phyloP scores from a whole-genome alignment of 1,140 invertebrate genomes.

The Leguminivora glycinivorella region DNA sequence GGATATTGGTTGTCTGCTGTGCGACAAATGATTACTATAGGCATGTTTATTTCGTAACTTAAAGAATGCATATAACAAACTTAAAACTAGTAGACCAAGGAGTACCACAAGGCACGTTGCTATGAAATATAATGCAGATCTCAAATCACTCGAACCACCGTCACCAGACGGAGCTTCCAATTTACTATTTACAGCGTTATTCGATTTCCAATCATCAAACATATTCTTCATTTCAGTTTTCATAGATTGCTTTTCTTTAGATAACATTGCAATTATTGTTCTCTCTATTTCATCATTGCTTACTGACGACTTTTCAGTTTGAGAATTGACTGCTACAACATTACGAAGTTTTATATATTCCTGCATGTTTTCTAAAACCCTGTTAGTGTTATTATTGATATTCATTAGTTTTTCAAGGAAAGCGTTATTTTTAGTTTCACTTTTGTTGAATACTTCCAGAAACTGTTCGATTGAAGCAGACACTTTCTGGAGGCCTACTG shows the following conservation, averaged over 20 bases:
- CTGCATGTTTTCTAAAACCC: conserved; percentile 14
- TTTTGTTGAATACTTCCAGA: conserved; percentile 10
- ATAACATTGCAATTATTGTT: not conserved
- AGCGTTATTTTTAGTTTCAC: not conserved
- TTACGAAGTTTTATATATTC: not conserved
- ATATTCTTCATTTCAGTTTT: conserved; percentile 5
- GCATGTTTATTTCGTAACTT: not conserved
- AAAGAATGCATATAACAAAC: conserved; percentile 6
- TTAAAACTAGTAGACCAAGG: not conserved
- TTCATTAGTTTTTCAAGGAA: conserved; percentile 4
- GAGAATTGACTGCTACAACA: not conserved
- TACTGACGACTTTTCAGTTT: not conserved
- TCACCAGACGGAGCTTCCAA: not conserved
- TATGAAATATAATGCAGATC: conserved; percentile 16
- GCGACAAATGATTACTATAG: not conserved
- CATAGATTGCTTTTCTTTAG: conserved; percentile 7
- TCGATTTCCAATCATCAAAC: conserved; percentile 12
- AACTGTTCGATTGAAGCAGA: not conserved
- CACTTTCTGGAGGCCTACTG: not conserved
- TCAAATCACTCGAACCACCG: not conserved
- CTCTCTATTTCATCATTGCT: conserved; percentile 3
- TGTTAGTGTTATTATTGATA: conserved; percentile 13
- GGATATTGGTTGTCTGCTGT: conserved; percentile 9
- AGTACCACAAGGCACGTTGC: conserved; percentile 5
- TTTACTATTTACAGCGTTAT: not conserved